phyloP scores from a whole-genome alignment of 2,888 invertebrate genomes.

The Lepidochitona cinerea region DNA sequence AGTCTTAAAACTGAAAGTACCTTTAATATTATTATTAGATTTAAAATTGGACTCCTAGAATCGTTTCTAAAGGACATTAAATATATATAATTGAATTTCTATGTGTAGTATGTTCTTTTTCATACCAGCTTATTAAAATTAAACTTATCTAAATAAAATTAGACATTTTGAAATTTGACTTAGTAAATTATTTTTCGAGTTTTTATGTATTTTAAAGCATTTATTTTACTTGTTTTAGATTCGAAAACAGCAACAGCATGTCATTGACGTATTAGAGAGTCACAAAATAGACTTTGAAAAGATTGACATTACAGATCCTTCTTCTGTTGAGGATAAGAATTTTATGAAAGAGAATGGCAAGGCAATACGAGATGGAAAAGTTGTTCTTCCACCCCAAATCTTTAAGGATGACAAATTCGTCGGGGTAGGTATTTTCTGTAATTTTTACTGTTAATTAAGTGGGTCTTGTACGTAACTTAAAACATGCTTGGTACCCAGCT shows the following conservation, averaged over 20 bases:
- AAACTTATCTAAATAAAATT: too few relatives aligned
- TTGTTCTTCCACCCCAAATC: constrained; percentile 85
- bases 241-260: constrained; percentile 94
- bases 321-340: constrained; percentile 87
- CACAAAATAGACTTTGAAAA: constrained; percentile 90
- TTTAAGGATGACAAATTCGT: constrained; percentile 94
- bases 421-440: constrained; percentile 91
- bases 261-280: constrained; percentile 93
- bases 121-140: too few relatives aligned
- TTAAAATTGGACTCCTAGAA: neutral
- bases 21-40: too few relatives aligned
- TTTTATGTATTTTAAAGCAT: neutral
- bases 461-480: too few relatives aligned
- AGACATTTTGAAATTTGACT: too few relatives aligned
- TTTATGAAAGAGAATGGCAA: constrained; percentile 88
- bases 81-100: too few relatives aligned
- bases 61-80: too few relatives aligned
- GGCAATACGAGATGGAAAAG: constrained; percentile 43
- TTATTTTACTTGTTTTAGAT: constrained; percentile 77
- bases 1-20: too few relatives aligned
- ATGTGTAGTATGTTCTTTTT: too few relatives aligned
- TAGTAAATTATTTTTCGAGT: too few relatives aligned
- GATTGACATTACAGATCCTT: constrained; percentile 96
- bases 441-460: too few relatives aligned
- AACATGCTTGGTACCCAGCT: too few relatives aligned